Base-by-base conservation (phyloP, 2,888 invertebrate species). In the Noctua fimbriata region DNA sequence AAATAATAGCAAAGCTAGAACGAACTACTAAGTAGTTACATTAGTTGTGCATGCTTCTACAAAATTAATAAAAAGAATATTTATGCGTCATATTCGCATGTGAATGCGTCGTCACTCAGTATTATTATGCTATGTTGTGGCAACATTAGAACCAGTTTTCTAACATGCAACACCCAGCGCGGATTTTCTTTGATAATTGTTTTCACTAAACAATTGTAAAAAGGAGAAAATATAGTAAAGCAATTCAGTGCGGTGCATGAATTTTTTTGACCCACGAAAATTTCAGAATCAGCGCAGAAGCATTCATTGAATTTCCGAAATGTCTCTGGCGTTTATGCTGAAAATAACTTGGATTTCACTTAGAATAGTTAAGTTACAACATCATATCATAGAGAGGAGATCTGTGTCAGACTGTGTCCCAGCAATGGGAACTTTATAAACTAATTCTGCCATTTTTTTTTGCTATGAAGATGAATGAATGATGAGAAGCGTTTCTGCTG, bases 81-180 rank as follows among this genome's bases (percentile, higher is more conserved):
- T 47, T n/a, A 36, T 58, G 47, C 36, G 24, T 58, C 6, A 10
- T 49, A 78, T 28, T 67, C 16, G 78, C 78, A 69, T 60, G 80
- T 49, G 10, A 58, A 69, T 24, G 47, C 12, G 28, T 44, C 79
- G 41, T 79, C 47, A 72, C 24, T 81, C 14, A 70, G 81, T 5
- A 63, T 52, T n/a, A 80, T 44, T 55, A 52, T 81, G 12, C 32
- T 71, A n/a, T 65, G n/a, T 41, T 52, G 24, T 52, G 9, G 24
- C 9, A 52, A 52, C 52, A 52, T 52, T 52, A 52, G 52, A 52
- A 52, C 52, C 9, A 52, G 52, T 36, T 79, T 73, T 82, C 0
- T 1, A 55, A 66, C 73, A 66, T 65, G 82, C 36, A 55, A 47
- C 28, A 36, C 9, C 2, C 0, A 28, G 10, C 6, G 28, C 16